A percentile compares a stretch with the other conserved stretches of the same genome.
phyloP scores from a whole-genome alignment of 2,888 invertebrate genomes.

The Lamellibrachia columna region DNA sequence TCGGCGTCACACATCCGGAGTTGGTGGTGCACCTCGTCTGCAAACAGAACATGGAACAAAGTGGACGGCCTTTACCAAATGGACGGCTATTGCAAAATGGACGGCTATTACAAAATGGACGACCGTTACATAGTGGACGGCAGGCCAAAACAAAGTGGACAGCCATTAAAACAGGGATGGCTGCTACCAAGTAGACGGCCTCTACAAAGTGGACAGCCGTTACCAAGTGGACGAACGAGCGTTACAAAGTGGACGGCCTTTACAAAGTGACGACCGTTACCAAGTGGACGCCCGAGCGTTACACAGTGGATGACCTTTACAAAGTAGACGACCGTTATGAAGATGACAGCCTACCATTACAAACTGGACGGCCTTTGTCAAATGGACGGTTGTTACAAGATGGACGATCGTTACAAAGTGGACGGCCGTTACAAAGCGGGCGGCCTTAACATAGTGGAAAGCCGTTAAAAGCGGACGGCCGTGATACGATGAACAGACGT shows the following conservation, averaged over 20 bases:
- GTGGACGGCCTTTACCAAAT: background rate
- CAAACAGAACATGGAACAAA: background rate
- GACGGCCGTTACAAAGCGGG: background rate
- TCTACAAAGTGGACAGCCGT: background rate
- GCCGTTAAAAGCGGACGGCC: background rate
- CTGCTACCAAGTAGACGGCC: background rate
- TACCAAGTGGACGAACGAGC: background rate
- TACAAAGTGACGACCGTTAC: background rate
- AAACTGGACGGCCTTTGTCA: too few relatives aligned
- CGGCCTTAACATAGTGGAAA: background rate
- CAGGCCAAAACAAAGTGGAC: background rate
- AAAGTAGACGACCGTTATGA: background rate
- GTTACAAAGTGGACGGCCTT: background rate
- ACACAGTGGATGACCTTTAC: background rate
- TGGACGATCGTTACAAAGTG: too few relatives aligned
- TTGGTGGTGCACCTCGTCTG: background rate
- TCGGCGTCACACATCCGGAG: constrained; percentile 8
- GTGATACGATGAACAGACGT: background rate
- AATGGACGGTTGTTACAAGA: too few relatives aligned
- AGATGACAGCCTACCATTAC: too few relatives aligned
- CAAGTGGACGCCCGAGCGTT: too few relatives aligned
- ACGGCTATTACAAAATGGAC: too few relatives aligned
- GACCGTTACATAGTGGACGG: too few relatives aligned
- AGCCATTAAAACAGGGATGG: background rate
- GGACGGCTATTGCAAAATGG: too few relatives aligned